Evolutionary conservation across 2,888 invertebrate species (phyloP).

Genomic region (Sicus ferrugineus): DNA sequence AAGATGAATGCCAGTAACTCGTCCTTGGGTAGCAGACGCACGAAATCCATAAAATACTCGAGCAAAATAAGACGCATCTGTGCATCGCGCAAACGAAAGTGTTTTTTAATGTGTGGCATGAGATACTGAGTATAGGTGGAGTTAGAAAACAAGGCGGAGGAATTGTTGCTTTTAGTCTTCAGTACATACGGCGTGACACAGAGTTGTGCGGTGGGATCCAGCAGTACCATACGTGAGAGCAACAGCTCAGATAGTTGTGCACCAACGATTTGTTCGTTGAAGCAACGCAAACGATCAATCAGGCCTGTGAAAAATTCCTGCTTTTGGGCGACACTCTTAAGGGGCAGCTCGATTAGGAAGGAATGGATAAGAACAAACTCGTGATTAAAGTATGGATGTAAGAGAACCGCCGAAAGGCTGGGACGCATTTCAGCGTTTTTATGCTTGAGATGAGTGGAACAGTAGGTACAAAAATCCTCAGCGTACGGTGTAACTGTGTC

Average conservation of each 20-base stretch:
- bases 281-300: constrained; percentile 72
- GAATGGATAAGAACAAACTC: constrained; percentile 85
- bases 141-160: constrained; percentile 72
- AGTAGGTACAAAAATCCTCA: constrained; percentile 74
- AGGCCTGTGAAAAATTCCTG: constrained; percentile 79
- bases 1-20: constrained; percentile 80
- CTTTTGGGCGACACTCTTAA: constrained; percentile 81
- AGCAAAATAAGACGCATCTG: constrained; percentile 82
- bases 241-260: constrained; percentile 80
- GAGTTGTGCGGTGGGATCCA: constrained; percentile 80
- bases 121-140: constrained; percentile 76
- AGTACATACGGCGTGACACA: constrained; percentile 61
- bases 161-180: constrained; percentile 68
- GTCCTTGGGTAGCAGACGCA: constrained; percentile 77
- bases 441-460: constrained; percentile 75
- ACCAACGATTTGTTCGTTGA: constrained; percentile 84
- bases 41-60: constrained; percentile 79
- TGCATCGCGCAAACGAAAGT: constrained; percentile 85
- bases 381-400: constrained; percentile 83
- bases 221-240: constrained; percentile 83
- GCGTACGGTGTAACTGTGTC: constrained; percentile 74
- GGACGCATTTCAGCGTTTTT: constrained; percentile 73
- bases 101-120: constrained; percentile 78
- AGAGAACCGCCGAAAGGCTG: constrained; percentile 71
- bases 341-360: constrained; percentile 81